Base-by-base conservation (phyloP, 23 tunicate genomes). In the Phallusia fumigata region DNA sequence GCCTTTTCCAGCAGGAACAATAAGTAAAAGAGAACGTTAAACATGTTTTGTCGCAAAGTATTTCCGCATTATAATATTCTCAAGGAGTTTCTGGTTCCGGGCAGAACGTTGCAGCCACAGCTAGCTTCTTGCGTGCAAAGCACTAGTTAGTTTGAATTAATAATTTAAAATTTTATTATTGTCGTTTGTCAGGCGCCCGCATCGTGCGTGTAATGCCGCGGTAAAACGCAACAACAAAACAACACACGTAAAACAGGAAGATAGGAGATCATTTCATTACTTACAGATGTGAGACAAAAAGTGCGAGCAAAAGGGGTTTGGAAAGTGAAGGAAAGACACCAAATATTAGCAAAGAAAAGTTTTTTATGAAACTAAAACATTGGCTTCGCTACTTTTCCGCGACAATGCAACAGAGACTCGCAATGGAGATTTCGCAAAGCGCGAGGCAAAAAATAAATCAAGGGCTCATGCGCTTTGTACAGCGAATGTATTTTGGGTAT, bases 121-220 rank as follows among this genome's bases (percentile, higher is more conserved):
- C 58, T 13, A 51, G 18, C 58, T 3, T 58, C 28, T 58, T 58
- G 69, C 26, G n/a, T n/a, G n/a, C n/a, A n/a, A 58, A 58, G 5
- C 16, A 58, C 69, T 1, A 22, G 15, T 13, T 5, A 22, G 28
- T 58, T 58, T 24, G 28, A 58, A 58, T 58, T 58, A 58, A 58
- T 58, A 58, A 58, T 58, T 58, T 58, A 58, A 58, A 58, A 58
- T 58, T 58, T 58, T 58, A 58, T 58, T 58, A 58, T 58, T 58
- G 69, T 58, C 69, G 69, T 58, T 58, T 58, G 69, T 58, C 69
- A 58, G 69, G 69, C 69, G 69, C 28, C 26, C 69, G 69, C 69
- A 58, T 40, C 47, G 69, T 58, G 69, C 69, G 69, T 24, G 69
- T 58, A 58, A 22, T 58, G 69, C 16, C 28, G 28, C 69, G 47